Base-by-base conservation (phyloP, 2,888 invertebrate genomes). In the Ectemnius continuus region DNA sequence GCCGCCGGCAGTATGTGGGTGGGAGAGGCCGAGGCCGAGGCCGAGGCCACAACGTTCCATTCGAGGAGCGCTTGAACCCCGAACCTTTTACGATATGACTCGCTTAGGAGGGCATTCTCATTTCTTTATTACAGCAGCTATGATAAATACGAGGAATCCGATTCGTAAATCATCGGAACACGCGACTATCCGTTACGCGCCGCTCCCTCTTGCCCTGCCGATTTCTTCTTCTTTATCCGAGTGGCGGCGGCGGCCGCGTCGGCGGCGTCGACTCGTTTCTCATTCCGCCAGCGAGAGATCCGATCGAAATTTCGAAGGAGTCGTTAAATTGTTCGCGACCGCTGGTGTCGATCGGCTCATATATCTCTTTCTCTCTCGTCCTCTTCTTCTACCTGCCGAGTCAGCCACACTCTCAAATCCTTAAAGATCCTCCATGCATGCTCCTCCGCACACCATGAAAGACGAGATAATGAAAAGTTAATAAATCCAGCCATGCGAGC, bases 251-350 rank as follows among this genome's bases (percentile, higher is more conserved):
- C 28, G 28, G 28, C 28, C 28, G 3, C 28, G 28, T 2, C 28
- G 28, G n/a, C n/a, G n/a, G n/a, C 4, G 36, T 5, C 67, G 69
- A 48, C 75, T 76, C 81, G 80, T 82, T 82, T 81, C 81, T 81
- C 80, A 77, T 78, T 68, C 69, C 70, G 68, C 58, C 65, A 23
- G 65, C 57, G n/a, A 16, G 73, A 79, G 85, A 86, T 86, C 78
- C 80, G 85, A 85, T 86, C 86, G 86, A 86, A 86, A 86, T 86
- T 86, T 85, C 80, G 80, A 80, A 66, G 75, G 83, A 85, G 87
- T 86, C 87, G 81, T 85, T 86, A 86, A 86, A 86, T 86, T 86
- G 86, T 84, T 73, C 80, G 73, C 64, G 76, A 77, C 59, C 73
- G 65, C 60, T 70, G 70, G 76, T 79, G 81, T 81, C 81, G 83